These are phyloP conservation scores for Montipora cactus DNA, from an alignment of 64 coral and sea anemone genomes.

Conservation along the genomic window DNA sequence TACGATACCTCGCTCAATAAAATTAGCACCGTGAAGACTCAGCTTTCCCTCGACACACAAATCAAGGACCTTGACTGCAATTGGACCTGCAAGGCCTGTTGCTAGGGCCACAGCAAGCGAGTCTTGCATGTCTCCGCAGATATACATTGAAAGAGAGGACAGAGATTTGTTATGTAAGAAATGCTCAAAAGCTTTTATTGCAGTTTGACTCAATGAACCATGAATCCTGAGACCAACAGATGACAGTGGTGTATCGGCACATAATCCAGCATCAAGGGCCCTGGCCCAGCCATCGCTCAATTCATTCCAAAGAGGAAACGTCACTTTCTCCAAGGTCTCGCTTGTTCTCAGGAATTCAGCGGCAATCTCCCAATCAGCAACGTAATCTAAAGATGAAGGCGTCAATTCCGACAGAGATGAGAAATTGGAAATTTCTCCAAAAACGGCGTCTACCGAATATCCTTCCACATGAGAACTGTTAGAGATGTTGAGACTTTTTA, in stretches of 20 bases:
- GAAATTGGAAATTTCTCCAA: no score
- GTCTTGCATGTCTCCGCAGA: slow-evolving; percentile 7
- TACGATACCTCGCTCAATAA: background rate
- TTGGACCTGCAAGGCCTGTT: background rate
- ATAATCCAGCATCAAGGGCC: background rate
- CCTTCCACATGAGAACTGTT: background rate
- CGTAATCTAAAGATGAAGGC: background rate
- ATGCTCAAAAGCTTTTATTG: background rate
- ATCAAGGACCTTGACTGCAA: background rate
- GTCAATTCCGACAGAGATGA: no score
- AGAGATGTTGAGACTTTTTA: background rate
- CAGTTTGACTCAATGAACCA: background rate
- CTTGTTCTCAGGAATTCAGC: no score
- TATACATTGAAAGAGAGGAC: background rate
- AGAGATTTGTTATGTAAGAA: background rate
- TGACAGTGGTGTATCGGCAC: background rate
- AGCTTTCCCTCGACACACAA: background rate
- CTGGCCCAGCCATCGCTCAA: background rate
- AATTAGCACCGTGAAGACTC: background rate
- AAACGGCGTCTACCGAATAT: no score
- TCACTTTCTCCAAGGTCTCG: background rate
- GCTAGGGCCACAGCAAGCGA: background rate
- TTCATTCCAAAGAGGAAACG: background rate
- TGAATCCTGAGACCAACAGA: background rate
- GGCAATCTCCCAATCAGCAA: no score